These are phyloP conservation scores for Poeciliopsis prolifica DNA, from an alignment of 2,113 vertebrate species.

Conservation along the genomic window DNA sequence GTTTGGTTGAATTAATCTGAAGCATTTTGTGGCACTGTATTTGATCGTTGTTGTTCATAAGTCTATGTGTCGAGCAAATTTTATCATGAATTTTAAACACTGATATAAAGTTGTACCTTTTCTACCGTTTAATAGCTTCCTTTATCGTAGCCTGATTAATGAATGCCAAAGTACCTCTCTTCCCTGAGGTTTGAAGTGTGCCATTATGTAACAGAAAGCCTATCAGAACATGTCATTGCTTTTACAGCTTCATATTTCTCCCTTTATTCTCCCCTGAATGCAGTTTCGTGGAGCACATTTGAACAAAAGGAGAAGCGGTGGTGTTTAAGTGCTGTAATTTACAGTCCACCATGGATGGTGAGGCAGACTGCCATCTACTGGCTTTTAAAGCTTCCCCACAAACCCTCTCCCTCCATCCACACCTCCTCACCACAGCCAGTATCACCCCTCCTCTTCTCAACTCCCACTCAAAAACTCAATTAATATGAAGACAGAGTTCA, in stretches of 20 bases:
- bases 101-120: background rate
- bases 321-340: conserved; percentile 39
- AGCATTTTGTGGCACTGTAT: no score
- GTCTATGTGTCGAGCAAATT: background rate
- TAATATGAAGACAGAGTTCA: conserved; percentile 1
- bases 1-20: background rate
- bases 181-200: background rate
- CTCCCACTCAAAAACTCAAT: conserved; percentile 40
- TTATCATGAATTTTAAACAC: background rate
- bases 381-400: conserved; percentile 21
- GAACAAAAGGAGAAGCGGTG: conserved; percentile 32
- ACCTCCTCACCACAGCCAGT: background rate
- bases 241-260: background rate
- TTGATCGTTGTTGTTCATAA: background rate
- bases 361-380: conserved; percentile 76
- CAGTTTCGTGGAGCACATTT: conserved; percentile 17
- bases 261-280: conserved; percentile 12
- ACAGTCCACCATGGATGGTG: conserved; percentile 37
- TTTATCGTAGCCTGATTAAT: background rate
- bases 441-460: conserved; percentile 4
- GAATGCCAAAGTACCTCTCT: conserved; percentile 7
- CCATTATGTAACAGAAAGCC: conserved; percentile 1
- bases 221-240: background rate
- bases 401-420: background rate
- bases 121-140: background rate